These are phyloP conservation scores for Rhynchonema sp. DNA, from an alignment of 2,888 invertebrate genomes.

Conservation along the genomic window DNA sequence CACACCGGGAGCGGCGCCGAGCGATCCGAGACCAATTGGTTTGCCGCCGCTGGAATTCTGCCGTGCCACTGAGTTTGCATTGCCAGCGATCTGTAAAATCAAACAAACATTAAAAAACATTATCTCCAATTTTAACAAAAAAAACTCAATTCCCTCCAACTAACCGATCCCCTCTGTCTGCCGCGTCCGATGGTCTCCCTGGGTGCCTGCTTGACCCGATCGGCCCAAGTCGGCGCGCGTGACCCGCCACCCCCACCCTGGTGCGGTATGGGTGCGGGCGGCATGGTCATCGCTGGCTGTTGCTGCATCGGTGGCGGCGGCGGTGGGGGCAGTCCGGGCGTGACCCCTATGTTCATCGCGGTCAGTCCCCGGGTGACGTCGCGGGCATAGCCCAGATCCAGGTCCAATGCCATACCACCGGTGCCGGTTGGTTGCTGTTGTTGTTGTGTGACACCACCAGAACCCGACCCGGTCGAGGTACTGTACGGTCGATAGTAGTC, in stretches of 20 bases:
- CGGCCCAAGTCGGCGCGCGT: background rate
- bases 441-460: background rate
- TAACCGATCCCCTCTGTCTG: background rate
- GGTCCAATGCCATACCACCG: background rate
- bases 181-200: background rate
- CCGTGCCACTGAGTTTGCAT: background rate
- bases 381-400: background rate
- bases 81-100: background rate
- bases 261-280: background rate
- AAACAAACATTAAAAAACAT: too few species aligned
- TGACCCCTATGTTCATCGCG: background rate
- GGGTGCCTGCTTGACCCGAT: background rate
- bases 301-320: too few species aligned
- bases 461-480: background rate
- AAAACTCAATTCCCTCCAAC: background rate
- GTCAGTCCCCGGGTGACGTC: background rate
- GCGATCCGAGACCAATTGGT: too few species aligned
- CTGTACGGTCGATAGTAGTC: background rate
- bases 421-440: background rate
- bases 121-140: too few species aligned
- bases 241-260: background rate
- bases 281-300: too few species aligned
- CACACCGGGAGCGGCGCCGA: too few species aligned
- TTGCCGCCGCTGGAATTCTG: too few species aligned
- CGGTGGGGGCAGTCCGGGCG: background rate